A percentile compares a stretch with the other conserved stretches of the same genome.
phyloP scores from a whole-genome alignment of 2,113 vertebrate genomes.

The Heterocephalus glaber region DNA sequence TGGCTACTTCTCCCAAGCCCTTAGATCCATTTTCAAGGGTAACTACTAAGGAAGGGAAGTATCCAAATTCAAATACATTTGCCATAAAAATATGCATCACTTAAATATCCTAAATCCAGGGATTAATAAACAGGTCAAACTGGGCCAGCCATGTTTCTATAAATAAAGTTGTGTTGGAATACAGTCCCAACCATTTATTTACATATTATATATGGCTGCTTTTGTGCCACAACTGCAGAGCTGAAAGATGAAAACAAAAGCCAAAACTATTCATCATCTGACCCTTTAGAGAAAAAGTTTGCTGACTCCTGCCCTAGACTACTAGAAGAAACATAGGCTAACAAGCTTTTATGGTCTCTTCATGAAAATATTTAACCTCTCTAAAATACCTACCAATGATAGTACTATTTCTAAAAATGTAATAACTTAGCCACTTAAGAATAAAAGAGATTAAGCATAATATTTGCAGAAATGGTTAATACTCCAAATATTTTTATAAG shows the following conservation, averaged over 20 bases:
- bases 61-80: neutral
- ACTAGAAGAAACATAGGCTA: neutral
- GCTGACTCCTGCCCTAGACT: neutral
- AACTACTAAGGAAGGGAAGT: neutral
- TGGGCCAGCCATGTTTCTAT: neutral
- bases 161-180: neutral
- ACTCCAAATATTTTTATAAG: neutral
- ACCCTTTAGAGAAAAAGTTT: neutral
- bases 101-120: neutral
- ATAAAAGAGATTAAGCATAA: neutral
- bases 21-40: neutral
- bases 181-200: neutral
- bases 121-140: neutral
- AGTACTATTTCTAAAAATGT: neutral
- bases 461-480: neutral
- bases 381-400: neutral
- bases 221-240: neutral
- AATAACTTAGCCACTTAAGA: neutral
- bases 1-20: neutral
- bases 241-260: neutral
- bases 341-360: neutral
- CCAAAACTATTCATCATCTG: neutral
- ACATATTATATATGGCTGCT: neutral
- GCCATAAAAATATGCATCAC: neutral
- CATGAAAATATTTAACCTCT: conserved; percentile 1